Conservation (phyloP, 2,797 vertebrate species). For the Sebastolobus altivelis region DNA sequence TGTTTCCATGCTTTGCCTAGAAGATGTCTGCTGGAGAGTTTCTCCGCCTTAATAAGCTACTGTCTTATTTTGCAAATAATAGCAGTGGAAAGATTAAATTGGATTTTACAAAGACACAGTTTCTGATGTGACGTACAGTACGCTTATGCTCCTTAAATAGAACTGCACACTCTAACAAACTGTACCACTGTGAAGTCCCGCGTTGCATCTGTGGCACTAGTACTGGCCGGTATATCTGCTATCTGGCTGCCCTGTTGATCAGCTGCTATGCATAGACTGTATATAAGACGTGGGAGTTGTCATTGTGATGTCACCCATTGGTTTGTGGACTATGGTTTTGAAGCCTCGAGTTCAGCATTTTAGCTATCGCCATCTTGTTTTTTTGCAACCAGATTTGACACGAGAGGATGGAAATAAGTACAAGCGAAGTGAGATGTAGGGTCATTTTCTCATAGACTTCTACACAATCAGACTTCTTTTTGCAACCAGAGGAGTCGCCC, state of each 20-base stretch:
- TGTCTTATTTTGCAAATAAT: constrained; percentile 28
- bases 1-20: constrained; percentile 29
- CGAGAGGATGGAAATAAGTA: no score
- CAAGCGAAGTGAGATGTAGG: no score
- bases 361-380: no score
- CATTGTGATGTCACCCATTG: no score
- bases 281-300: no score
- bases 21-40: constrained; percentile 22
- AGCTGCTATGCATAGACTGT: not conserved
- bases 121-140: not conserved
- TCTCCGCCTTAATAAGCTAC: constrained; percentile 13
- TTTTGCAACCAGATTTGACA: no score
- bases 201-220: constrained; percentile 11
- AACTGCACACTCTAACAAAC: not conserved
- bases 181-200: constrained; percentile 1
- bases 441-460: no score
- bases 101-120: constrained; percentile 22
- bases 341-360: no score
- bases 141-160: constrained; percentile 2
- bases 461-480: no score
- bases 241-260: not conserved
- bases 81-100: constrained; percentile 17
- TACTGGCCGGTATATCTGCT: constrained; percentile 16
- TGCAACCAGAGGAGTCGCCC: no score
- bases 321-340: no score